phyloP scores from a whole-genome alignment of 2,797 vertebrate species.

The Bufotes viridis region DNA sequence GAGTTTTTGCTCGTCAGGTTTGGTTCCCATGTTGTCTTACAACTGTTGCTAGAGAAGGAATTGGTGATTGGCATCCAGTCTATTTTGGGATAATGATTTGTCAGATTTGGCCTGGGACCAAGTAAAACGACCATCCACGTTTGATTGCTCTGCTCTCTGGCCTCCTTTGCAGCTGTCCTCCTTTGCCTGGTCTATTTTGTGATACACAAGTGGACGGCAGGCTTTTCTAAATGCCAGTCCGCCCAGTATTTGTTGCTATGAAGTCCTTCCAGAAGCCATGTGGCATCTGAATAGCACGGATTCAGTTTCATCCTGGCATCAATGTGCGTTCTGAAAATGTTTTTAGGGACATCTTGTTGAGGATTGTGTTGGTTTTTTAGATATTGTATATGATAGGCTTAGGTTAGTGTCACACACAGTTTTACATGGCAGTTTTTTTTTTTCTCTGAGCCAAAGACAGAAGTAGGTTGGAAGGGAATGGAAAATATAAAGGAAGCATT shows the following conservation, averaged over 20 bases:
- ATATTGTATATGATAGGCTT: too few species aligned
- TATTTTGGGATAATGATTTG: conserved; percentile 47
- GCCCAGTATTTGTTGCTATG: not conserved
- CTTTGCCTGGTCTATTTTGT: not conserved
- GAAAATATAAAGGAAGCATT: too few species aligned
- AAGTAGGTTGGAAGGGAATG: too few species aligned
- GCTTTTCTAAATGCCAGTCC: not conserved
- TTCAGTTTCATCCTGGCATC: too few species aligned
- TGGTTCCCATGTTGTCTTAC: not conserved
- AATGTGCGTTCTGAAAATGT: too few species aligned
- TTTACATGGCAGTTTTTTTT: too few species aligned
- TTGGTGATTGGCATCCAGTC: not conserved
- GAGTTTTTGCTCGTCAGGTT: not conserved
- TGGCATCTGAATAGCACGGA: not conserved
- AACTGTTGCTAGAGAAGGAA: not conserved
- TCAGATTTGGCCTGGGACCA: conserved; percentile 1
- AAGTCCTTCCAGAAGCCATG: not conserved
- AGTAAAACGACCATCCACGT: not conserved
- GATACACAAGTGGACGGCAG: not conserved
- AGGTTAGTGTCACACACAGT: too few species aligned
- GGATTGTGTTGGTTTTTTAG: too few species aligned
- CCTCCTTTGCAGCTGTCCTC: conserved; percentile 21
- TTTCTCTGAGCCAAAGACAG: too few species aligned
- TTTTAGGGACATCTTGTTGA: too few species aligned
- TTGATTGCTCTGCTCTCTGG: conserved; percentile 10